Evolutionary conservation across 1,140 invertebrate genomes (phyloP), one percentile per base, ranked within the genome.

Genomic region (Antheraea pernyi): DNA sequence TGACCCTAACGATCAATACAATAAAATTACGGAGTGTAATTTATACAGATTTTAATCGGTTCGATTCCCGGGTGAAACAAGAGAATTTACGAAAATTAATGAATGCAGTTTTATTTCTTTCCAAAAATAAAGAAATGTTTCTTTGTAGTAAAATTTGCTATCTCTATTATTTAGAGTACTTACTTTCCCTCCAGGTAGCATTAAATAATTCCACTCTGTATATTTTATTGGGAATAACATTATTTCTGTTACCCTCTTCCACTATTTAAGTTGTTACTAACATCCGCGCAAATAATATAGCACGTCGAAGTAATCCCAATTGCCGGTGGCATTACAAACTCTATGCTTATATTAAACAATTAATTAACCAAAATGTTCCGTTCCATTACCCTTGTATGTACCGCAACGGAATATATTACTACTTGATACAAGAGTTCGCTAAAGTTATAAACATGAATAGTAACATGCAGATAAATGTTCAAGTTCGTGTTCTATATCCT

Each of bases 281-380:
- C 19, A 16, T 61, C 19, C 7, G 19, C 9, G 59, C 30, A 16
- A 59, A 36, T 10, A 61, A 61, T 61, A 10, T 11, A 16, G 19
- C 7, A 61, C 19, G 19, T 61, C 19, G 9, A 61, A 30, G 42
- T 65, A 48, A 46, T 65, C 64, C 64, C 37, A 13, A 59, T 68
- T 36, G 48, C 66, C 65, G 37, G 19, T 42, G 9, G 48, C 60
- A 19, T 48, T 36, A 37, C 18, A 59, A 19, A 58, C 39, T 18
- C 19, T 67, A 71, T 67, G 70, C 60, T 62, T 58, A 65, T 71
- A 75, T 67, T 65, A 59, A 67, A 69, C 70, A 67, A 75, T 75
- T 75, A 75, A 69, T 71, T 67, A 69, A 69, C 67, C 60, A 74
- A 65, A 70, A 67, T 67, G 68, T 69, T 69, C 69, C 58, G 39